Conservation (phyloP, 1,140 invertebrate genomes). For the Venturia canescens region DNA sequence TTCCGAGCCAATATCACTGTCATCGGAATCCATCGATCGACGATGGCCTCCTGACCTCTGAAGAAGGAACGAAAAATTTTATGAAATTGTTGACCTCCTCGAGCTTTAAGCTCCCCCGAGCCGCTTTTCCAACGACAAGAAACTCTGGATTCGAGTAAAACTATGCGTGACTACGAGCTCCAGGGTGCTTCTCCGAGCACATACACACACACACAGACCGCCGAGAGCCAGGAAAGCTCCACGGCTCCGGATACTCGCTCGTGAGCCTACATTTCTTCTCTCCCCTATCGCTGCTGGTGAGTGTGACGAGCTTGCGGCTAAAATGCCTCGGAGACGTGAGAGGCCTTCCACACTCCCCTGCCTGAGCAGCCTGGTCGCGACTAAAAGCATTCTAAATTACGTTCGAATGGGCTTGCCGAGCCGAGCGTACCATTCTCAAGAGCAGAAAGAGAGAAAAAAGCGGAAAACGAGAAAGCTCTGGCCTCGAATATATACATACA, state of each 20-base stretch:
- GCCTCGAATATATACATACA: background rate
- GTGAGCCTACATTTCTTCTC: slow-evolving; percentile 5
- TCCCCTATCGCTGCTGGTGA: slow-evolving; percentile 50
- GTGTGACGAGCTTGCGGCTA: slow-evolving; percentile 68
- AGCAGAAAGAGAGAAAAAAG: slow-evolving; percentile 33
- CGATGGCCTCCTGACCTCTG: too few relatives aligned
- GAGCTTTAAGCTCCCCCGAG: background rate
- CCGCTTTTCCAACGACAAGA: slow-evolving; percentile 66
- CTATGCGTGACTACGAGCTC: slow-evolving; percentile 67
- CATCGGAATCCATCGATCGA: too few relatives aligned
- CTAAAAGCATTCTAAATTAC: slow-evolving; percentile 71
- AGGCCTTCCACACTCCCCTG: slow-evolving; percentile 29
- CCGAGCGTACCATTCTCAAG: slow-evolving; percentile 35
- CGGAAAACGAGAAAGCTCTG: slow-evolving; percentile 28
- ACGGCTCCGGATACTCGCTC: slow-evolving; percentile 27
- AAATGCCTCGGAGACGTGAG: slow-evolving; percentile 68
- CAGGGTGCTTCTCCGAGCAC: slow-evolving; percentile 56
- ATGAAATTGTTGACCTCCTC: slow-evolving; percentile 9
- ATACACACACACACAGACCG: slow-evolving; percentile 45
- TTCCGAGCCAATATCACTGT: too few relatives aligned
- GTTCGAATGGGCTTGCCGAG: slow-evolving; percentile 48
- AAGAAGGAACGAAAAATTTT: background rate
- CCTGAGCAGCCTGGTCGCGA: slow-evolving; percentile 29
- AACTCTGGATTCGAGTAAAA: slow-evolving; percentile 73
- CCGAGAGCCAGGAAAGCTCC: background rate